These are phyloP conservation scores for Cryptocephalus primarius DNA, from an alignment of 2,888 invertebrate species.

Conservation along the genomic window DNA sequence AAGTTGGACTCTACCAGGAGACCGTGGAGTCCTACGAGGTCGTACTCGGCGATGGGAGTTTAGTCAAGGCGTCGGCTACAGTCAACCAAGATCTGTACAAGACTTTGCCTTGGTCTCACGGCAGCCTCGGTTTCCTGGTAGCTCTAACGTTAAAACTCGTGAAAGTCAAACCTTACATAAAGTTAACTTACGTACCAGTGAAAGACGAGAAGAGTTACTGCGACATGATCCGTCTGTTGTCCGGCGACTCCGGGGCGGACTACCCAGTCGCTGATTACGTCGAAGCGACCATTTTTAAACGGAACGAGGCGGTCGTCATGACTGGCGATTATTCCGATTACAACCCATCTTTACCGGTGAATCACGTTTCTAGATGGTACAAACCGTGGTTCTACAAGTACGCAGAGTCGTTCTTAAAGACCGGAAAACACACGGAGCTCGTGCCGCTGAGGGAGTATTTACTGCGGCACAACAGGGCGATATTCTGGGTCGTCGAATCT, in stretches of 20 bases:
- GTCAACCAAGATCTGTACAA: slow-evolving; percentile 48
- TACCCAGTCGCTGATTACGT: slow-evolving; percentile 47
- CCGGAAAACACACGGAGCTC: slow-evolving; percentile 45
- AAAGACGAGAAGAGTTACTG: slow-evolving; percentile 53
- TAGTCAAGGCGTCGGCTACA: slow-evolving; percentile 45
- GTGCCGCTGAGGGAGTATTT: slow-evolving; percentile 55
- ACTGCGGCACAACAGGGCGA: slow-evolving; percentile 53
- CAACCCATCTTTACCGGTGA: slow-evolving; percentile 41
- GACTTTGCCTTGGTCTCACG: slow-evolving; percentile 56
- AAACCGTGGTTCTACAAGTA: slow-evolving; percentile 66
- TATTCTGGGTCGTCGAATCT: slow-evolving; percentile 63
- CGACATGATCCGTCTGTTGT: slow-evolving; percentile 46
- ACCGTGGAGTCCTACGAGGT: slow-evolving; percentile 54
- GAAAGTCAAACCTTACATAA: slow-evolving; percentile 50
- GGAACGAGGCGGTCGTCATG: slow-evolving; percentile 55
- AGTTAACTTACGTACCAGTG: slow-evolving; percentile 52
- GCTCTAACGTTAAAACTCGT: slow-evolving; percentile 52
- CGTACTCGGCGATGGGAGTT: slow-evolving; percentile 49
- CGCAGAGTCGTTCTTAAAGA: slow-evolving; percentile 45
- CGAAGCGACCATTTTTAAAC: slow-evolving; percentile 52
- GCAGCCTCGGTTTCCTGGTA: slow-evolving; percentile 54
- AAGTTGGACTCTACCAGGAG: slow-evolving; percentile 59
- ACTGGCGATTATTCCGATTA: slow-evolving; percentile 52
- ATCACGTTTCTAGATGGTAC: slow-evolving; percentile 51
- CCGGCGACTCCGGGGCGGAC: slow-evolving; percentile 43